phyloP scores from a whole-genome alignment of 2,797 vertebrate species.

The Nannoperca australis region DNA sequence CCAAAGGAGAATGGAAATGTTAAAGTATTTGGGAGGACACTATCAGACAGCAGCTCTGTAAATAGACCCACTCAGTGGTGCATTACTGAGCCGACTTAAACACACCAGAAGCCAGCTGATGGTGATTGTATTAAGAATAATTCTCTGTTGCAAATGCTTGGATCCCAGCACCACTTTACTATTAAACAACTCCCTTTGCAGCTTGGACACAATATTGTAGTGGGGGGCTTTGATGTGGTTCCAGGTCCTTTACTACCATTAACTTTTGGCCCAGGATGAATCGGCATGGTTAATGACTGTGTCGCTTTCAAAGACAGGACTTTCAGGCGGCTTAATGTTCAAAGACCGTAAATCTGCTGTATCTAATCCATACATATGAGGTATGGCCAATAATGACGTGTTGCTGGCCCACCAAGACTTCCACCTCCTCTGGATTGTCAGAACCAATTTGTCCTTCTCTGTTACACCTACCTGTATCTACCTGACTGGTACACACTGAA shows the following conservation, averaged over 20 bases:
- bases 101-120: slow-evolving; percentile 21
- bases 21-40: slow-evolving; percentile 26
- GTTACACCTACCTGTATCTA: slow-evolving; percentile 35
- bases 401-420: slow-evolving; percentile 9
- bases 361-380: slow-evolving; percentile 3
- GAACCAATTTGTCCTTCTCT: slow-evolving; percentile 32
- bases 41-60: slow-evolving; percentile 17
- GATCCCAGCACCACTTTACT: slow-evolving; percentile 29
- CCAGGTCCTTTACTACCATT: slow-evolving; percentile 38
- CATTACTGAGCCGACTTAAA: slow-evolving; percentile 11
- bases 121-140: slow-evolving; percentile 19
- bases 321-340: slow-evolving; percentile 12
- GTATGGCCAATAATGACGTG: neutral
- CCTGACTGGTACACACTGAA: slow-evolving; percentile 51
- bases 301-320: slow-evolving; percentile 20
- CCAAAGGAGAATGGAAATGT: slow-evolving; percentile 17
- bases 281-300: slow-evolving; percentile 19
- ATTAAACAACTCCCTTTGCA: slow-evolving; percentile 28
- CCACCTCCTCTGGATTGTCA: slow-evolving; percentile 45
- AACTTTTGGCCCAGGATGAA: slow-evolving; percentile 37
- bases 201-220: slow-evolving; percentile 13
- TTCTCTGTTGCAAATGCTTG: slow-evolving; percentile 11
- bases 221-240: slow-evolving; percentile 35
- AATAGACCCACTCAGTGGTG: slow-evolving; percentile 23
- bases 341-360: slow-evolving; percentile 5